Evolutionary conservation across 2,888 invertebrate genomes (phyloP).

Genomic region (Apamea sordens): DNA sequence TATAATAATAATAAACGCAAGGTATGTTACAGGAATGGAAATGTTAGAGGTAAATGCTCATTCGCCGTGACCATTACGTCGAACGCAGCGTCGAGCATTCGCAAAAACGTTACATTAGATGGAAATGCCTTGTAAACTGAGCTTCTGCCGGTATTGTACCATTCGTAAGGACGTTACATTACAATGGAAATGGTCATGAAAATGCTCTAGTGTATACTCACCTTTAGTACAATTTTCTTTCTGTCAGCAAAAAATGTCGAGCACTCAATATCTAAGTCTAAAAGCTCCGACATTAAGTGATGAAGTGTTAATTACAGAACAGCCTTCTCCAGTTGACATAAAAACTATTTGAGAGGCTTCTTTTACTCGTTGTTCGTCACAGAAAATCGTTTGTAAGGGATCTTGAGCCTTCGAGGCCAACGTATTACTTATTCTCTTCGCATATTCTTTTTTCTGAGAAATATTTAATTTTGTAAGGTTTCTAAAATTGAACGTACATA

Average conservation of each 20-base stretch:
- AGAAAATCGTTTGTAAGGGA: slow-evolving; percentile 46
- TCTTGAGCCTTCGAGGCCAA: slow-evolving; percentile 44
- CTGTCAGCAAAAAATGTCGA: slow-evolving; percentile 44
- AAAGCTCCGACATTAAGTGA: slow-evolving; percentile 57
- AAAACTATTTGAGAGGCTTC: slow-evolving; percentile 45
- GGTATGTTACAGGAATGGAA: not conserved
- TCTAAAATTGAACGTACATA: slow-evolving; percentile 12
- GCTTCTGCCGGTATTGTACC: not conserved
- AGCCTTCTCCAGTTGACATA: slow-evolving; percentile 30
- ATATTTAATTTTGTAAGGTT: slow-evolving; percentile 30
- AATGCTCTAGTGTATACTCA: not conserved
- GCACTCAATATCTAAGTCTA: slow-evolving; percentile 35
- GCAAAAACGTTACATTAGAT: not conserved
- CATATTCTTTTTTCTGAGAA: slow-evolving; percentile 29
- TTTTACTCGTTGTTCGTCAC: slow-evolving; percentile 3
- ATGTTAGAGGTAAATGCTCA: not conserved
- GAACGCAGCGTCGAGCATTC: not conserved
- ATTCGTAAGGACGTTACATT: not conserved
- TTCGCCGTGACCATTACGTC: not conserved
- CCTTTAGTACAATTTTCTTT: slow-evolving; percentile 25
- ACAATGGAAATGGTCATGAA: not conserved
- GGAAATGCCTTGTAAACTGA: not conserved
- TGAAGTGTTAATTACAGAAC: slow-evolving; percentile 61
- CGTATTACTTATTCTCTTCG: slow-evolving; percentile 41
- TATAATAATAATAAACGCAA: not conserved